phyloP scores from a whole-genome alignment of 1,140 invertebrate genomes.

The Lethrus apterus region DNA sequence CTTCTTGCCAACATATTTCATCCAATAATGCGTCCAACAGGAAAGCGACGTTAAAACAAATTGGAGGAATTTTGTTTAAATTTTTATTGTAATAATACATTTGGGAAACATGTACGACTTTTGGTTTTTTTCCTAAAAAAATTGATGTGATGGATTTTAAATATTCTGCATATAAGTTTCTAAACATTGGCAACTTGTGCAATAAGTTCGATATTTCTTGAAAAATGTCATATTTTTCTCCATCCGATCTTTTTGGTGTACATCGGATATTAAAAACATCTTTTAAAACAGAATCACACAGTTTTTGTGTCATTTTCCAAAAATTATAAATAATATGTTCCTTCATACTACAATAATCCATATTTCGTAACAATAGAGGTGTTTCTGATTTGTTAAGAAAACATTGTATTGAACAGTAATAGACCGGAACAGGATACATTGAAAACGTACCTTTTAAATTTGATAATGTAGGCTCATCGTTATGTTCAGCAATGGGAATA shows the following conservation, averaged over 20 bases:
- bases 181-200: constrained; percentile 1
- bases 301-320: not conserved
- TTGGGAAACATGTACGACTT: constrained; percentile 1
- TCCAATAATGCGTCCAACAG: constrained; percentile 2
- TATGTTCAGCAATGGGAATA: not conserved
- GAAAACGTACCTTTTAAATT: too few species aligned
- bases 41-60: constrained; percentile 2
- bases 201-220: not conserved
- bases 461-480: not conserved
- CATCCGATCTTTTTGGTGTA: not conserved
- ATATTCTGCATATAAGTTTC: not conserved
- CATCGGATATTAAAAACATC: not conserved
- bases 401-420: constrained; percentile 2
- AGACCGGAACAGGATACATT: constrained; percentile 3
- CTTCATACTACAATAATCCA: not conserved
- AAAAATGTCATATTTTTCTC: not conserved
- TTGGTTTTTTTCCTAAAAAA: not conserved
- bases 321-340: constrained; percentile 4
- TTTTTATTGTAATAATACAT: constrained; percentile 10
- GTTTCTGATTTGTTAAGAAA: not conserved
- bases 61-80: constrained; percentile 1
- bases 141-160: not conserved
- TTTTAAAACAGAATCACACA: not conserved
- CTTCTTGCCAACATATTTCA: constrained; percentile 5
- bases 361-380: not conserved